Conservation (phyloP, 2,888 invertebrate genomes). For the Ornithoptera priamus region DNA sequence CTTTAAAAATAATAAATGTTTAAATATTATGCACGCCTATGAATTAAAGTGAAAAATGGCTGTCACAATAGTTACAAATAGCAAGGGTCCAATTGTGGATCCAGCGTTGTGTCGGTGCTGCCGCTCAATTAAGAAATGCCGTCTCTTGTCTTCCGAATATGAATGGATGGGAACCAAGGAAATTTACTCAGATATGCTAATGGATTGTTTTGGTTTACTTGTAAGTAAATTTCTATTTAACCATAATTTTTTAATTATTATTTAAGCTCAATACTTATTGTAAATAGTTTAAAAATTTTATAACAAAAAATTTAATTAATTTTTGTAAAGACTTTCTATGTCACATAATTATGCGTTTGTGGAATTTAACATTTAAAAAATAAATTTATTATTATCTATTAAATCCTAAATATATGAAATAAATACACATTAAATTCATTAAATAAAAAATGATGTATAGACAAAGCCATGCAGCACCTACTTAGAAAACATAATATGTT, state of each 20-base stretch:
- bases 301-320: too few relatives aligned
- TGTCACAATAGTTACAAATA: slow-evolving; percentile 30
- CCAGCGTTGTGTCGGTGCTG: slow-evolving; percentile 69
- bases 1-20: background rate
- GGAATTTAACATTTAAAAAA: too few relatives aligned
- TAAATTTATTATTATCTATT: too few relatives aligned
- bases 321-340: too few relatives aligned
- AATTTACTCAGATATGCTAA: slow-evolving; percentile 68
- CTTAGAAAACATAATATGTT: background rate
- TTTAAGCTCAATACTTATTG: too few relatives aligned
- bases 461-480: too few relatives aligned
- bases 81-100: slow-evolving; percentile 60
- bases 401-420: too few relatives aligned
- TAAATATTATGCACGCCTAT: background rate
- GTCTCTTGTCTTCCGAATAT: slow-evolving; percentile 62
- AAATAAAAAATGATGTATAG: too few relatives aligned
- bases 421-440: too few relatives aligned
- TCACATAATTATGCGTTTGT: too few relatives aligned
- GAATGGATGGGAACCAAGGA: slow-evolving; percentile 64
- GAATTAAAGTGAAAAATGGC: slow-evolving; percentile 31
- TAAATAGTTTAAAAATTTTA: too few relatives aligned
- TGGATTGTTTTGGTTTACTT: slow-evolving; percentile 70
- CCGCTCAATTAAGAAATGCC: slow-evolving; percentile 69
- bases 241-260: background rate
- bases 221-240: slow-evolving; percentile 46